A percentile compares a stretch with the other conserved stretches of the same genome.
phyloP scores from a whole-genome alignment of 1,140 invertebrate genomes.

The Apis cerana region DNA sequence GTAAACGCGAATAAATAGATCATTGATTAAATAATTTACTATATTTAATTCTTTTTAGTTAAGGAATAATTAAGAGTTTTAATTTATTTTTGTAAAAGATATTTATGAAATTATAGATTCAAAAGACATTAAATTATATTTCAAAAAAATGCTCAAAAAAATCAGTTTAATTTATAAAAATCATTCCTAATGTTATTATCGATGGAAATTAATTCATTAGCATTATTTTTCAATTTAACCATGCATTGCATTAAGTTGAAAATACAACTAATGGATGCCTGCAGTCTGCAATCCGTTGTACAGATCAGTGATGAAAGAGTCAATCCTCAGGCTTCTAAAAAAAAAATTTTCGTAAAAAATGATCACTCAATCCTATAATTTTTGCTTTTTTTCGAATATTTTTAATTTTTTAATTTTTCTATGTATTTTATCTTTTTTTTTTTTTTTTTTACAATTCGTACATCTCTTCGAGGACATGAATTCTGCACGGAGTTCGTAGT shows the following conservation, averaged over 20 bases:
- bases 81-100: background rate
- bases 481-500: background rate
- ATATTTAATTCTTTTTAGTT: too few relatives aligned
- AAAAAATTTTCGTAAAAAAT: slow-evolving; percentile 25
- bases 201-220: background rate
- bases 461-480: background rate
- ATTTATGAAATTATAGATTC: background rate
- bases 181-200: background rate
- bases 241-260: too few relatives aligned
- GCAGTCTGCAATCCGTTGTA: slow-evolving; percentile 48
- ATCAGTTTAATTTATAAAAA: background rate
- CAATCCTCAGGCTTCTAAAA: background rate
- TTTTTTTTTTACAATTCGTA: slow-evolving; percentile 37
- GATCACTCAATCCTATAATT: background rate
- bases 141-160: background rate
- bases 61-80: too few relatives aligned
- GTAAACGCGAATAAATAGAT: too few relatives aligned
- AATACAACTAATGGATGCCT: slow-evolving; percentile 32
- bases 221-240: background rate
- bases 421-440: slow-evolving; percentile 33
- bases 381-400: slow-evolving; percentile 22
- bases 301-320: slow-evolving; percentile 28
- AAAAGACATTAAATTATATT: background rate
- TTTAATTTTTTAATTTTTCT: slow-evolving; percentile 34
- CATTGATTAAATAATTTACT: too few relatives aligned